A percentile compares a stretch with the other conserved stretches of the same genome.
These are phyloP conservation scores for Taxidea taxus DNA, from an alignment of 2,113 vertebrate genomes.

Conservation along the genomic window DNA sequence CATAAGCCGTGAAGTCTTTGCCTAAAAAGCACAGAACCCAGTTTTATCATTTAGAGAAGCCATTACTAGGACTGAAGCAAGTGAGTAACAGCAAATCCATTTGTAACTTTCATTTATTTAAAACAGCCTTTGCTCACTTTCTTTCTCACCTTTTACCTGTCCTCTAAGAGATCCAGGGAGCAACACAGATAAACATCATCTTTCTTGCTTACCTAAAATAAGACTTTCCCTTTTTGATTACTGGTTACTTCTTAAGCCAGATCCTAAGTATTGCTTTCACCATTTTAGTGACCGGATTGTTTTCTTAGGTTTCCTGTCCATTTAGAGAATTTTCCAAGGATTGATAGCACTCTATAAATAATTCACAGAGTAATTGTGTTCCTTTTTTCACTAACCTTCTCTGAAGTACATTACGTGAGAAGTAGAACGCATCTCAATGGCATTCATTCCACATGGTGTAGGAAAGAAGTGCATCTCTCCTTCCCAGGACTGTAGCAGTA, in stretches of 20 bases:
- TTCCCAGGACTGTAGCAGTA: not conserved
- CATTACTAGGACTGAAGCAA: not conserved
- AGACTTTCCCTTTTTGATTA: not conserved
- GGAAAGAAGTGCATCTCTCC: not conserved
- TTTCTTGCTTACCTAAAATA: not conserved
- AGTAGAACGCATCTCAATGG: not conserved
- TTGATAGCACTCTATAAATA: constrained; percentile 52
- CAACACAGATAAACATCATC: not conserved
- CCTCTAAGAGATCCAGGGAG: not conserved
- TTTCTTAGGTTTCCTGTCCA: constrained; percentile 22
- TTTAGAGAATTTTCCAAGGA: constrained; percentile 38
- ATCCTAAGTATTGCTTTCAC: not conserved
- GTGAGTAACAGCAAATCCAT: not conserved
- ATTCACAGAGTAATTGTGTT: constrained; percentile 34
- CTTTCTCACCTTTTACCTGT: not conserved
- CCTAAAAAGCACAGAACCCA: not conserved
- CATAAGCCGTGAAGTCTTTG: not conserved
- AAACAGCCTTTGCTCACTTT: not conserved
- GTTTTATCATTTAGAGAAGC: not conserved
- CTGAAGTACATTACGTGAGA: constrained; percentile 22
- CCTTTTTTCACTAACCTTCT: not conserved
- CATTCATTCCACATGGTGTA: not conserved
- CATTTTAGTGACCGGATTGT: not conserved
- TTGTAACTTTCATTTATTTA: not conserved
- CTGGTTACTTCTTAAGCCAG: not conserved